Evolutionary conservation across 1,140 invertebrate species (phyloP).

Genomic region (Drosophila sechellia): DNA sequence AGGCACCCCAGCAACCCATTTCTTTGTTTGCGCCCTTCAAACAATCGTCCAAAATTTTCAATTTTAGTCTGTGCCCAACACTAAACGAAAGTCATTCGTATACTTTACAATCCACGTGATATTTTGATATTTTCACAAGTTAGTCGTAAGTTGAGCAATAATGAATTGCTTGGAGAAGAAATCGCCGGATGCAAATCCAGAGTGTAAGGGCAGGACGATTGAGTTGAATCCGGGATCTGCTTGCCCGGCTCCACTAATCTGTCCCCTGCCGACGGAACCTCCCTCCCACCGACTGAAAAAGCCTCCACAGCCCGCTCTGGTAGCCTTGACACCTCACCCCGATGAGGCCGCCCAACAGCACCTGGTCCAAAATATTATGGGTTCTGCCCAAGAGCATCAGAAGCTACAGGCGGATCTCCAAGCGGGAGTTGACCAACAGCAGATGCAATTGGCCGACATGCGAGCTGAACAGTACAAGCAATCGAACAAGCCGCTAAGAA

Average conservation of each 20-base stretch:
- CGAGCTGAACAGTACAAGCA: slow-evolving; percentile 39
- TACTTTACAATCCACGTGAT: background rate
- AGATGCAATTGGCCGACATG: slow-evolving; percentile 56
- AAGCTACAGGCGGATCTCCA: slow-evolving; percentile 44
- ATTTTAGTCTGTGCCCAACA: slow-evolving; percentile 18
- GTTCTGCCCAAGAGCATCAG: slow-evolving; percentile 35
- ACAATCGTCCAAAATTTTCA: slow-evolving; percentile 40
- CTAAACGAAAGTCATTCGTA: slow-evolving; percentile 1
- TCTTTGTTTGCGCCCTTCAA: slow-evolving; percentile 56
- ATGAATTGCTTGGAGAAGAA: slow-evolving; percentile 61
- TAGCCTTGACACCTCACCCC: slow-evolving; percentile 40
- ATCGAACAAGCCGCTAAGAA: slow-evolving; percentile 13
- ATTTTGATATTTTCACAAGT: slow-evolving; percentile 2
- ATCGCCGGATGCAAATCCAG: slow-evolving; percentile 7
- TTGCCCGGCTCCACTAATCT: slow-evolving; percentile 63
- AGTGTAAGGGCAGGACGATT: slow-evolving; percentile 36
- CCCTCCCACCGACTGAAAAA: slow-evolving; percentile 24
- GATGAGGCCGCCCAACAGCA: slow-evolving; percentile 44
- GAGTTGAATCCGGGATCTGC: slow-evolving; percentile 46
- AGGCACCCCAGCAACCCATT: slow-evolving; percentile 39
- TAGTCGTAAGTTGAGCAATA: background rate
- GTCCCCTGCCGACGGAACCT: slow-evolving; percentile 44
- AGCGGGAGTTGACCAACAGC: slow-evolving; percentile 54
- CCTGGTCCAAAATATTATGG: slow-evolving; percentile 24
- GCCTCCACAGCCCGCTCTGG: slow-evolving; percentile 16